Base-by-base conservation (phyloP, 2,113 vertebrate genomes). In the Thalassoma bifasciatum region DNA sequence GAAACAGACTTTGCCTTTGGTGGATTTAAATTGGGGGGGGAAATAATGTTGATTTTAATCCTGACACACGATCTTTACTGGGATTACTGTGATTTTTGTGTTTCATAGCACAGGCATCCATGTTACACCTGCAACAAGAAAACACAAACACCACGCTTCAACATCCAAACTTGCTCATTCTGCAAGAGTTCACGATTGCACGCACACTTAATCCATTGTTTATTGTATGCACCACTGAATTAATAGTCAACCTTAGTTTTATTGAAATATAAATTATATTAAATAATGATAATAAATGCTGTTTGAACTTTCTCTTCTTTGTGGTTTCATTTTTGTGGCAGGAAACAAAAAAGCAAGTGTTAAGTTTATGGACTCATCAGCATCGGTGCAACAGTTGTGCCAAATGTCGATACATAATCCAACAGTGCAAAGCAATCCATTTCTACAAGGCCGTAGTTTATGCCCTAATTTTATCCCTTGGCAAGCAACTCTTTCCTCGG, bases 231-330 rank as follows among this genome's bases (percentile, higher is more conserved):
- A 86, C 66, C 81, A 78, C 78, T 72, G 71, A 74, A 23, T 81
- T 69, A 64, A 73, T 83, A 84, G 74, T 67, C 57, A 59, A 79
- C 72, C 66, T 86, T 88, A 89, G 87, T 84, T 92, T 91, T 81
- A 76, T 88, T 68, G 40, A 60, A 87, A 85, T 81, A 89, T 87
- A 89, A 92, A 92, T 91, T 82, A 82, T 89, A 91, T 88, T 77
- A 85, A 71, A 50, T n/a, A 49, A 82, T 76, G 30, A 88, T 54
- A 92, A 88, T 89, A 91, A 88, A 91, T 71, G 30, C 72, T 50
- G 58, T 84, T 80, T 80, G 63, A 78, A 63, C 80, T 83, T 83
- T 86, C 53, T 59, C 53, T 51, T 65, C 5, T 22, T 58, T 72
- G 69, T 77, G 76, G 85, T 86, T 64, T 88, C 70, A 67, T 86